Conservation (phyloP, 2,797 vertebrate genomes). For the Tapirus indicus region DNA sequence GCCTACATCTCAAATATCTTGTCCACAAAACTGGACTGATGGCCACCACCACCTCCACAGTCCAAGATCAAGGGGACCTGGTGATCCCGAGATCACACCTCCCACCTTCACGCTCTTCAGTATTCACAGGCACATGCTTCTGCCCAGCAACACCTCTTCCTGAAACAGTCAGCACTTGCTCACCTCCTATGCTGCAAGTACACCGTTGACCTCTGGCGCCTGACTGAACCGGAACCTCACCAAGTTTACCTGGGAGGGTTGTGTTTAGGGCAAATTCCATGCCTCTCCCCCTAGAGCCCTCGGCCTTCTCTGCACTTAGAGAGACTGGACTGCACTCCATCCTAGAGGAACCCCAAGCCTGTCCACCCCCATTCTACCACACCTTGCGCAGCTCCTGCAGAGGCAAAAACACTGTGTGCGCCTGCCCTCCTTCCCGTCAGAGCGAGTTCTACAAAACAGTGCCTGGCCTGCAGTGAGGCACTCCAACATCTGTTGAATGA, state of each 20-base stretch:
- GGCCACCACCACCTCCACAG: neutral
- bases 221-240: neutral
- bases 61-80: neutral
- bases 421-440: neutral
- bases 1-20: neutral
- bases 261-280: neutral
- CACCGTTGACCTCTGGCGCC: too few relatives aligned
- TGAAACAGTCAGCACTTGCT: neutral
- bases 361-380: neutral
- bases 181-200: neutral
- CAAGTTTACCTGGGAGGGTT: too few relatives aligned
- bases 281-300: neutral
- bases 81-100: neutral
- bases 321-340: neutral
- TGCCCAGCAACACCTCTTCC: neutral
- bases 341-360: neutral
- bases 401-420: neutral
- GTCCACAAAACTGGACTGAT: neutral
- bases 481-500: neutral
- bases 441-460: too few relatives aligned
- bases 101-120: neutral
- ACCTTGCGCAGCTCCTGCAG: rapidly evolving
- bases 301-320: neutral
- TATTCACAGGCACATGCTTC: rapidly evolving
- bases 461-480: neutral